A percentile compares a stretch with the other conserved stretches of the same genome.
Evolutionary conservation across 35 echinoderm and acorn worm species (phyloP).

Genomic region (Lytechinus variegatus): DNA sequence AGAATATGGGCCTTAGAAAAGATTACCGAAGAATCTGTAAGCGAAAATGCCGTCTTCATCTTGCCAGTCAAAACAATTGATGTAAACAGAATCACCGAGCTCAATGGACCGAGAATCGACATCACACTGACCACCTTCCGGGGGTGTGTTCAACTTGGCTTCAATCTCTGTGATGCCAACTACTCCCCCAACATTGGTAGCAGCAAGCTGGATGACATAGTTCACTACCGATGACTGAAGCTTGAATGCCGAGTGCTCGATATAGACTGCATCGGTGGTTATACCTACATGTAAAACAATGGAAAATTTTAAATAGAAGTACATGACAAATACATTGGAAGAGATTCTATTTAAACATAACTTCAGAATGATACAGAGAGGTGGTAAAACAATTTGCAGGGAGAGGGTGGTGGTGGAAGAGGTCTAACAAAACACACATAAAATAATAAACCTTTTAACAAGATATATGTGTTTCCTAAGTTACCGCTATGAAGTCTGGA

Average conservation of each 20-base stretch:
- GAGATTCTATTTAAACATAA: no score
- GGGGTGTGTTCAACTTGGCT: constrained; percentile 50
- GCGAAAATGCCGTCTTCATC: constrained; percentile 55
- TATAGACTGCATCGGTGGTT: constrained; percentile 10
- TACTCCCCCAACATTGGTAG: neutral
- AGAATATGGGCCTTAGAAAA: no score
- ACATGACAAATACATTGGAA: no score
- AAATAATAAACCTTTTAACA: no score
- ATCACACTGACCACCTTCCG: constrained; percentile 6
- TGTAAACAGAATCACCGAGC: neutral
- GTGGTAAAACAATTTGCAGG: no score
- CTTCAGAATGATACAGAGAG: no score
- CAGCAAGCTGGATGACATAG: constrained; percentile 32
- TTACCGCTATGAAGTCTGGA: no score
- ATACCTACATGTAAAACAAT: neutral
- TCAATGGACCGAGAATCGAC: neutral
- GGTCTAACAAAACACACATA: no score
- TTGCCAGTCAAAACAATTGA: constrained; percentile 38
- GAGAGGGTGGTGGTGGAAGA: no score
- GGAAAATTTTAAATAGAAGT: no score
- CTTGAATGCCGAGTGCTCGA: constrained; percentile 16
- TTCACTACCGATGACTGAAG: neutral
- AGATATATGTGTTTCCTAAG: no score
- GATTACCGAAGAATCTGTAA: constrained; percentile 58
- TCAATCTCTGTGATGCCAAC: constrained; percentile 45